These are phyloP conservation scores for Microcebus tavaratra DNA, from an alignment of 2,113 vertebrate genomes.

Conservation along the genomic window DNA sequence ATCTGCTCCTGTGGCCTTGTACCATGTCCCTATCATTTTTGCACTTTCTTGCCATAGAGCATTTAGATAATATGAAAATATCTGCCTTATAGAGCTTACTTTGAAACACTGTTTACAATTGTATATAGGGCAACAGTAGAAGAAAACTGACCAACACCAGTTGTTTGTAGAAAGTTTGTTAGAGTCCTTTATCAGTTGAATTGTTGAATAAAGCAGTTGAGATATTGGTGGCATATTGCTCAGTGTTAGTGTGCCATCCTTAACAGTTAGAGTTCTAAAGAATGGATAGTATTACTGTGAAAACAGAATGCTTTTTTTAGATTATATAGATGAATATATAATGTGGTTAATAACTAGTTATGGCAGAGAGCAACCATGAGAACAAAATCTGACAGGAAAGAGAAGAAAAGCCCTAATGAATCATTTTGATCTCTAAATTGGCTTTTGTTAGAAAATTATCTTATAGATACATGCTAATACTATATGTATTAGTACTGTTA, in stretches of 20 bases:
- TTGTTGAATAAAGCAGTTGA: not conserved
- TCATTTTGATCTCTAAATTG: conserved; percentile 7
- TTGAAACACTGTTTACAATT: not conserved
- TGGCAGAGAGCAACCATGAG: not conserved
- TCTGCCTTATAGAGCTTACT: not conserved
- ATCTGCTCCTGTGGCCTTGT: not conserved
- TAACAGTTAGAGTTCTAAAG: not conserved
- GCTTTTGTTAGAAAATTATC: conserved; percentile 24
- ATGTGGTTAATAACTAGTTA: not conserved
- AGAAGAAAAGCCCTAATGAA: not conserved
- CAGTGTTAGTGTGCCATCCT: not conserved
- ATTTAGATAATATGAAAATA: not conserved
- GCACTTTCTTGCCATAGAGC: not conserved
- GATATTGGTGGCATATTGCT: not conserved
- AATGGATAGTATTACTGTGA: not conserved
- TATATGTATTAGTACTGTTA: not conserved
- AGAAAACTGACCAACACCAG: not conserved
- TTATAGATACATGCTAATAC: not conserved
- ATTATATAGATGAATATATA: not conserved
- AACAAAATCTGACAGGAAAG: not conserved
- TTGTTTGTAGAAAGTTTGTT: not conserved
- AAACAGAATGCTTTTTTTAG: not conserved
- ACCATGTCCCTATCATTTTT: not conserved
- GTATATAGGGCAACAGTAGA: not conserved
- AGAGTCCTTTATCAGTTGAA: not conserved